Percentiles rank a stretch among this genome's conserved stretches.
These are phyloP conservation scores for Peromyscus leucopus DNA, from an alignment of 2,113 vertebrate genomes.

Conservation along the genomic window DNA sequence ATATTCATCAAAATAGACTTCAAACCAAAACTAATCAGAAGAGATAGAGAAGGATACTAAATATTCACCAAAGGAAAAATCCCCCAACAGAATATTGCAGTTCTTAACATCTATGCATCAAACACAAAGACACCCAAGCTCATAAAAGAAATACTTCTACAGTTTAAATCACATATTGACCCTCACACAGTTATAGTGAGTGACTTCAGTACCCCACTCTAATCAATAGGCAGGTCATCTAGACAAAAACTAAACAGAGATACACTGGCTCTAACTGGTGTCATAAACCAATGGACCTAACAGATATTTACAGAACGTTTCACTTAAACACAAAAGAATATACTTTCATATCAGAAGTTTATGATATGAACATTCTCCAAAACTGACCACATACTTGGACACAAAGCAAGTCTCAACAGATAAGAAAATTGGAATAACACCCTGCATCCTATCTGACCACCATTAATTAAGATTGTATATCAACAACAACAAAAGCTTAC, in stretches of 20 bases:
- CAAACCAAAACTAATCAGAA: not conserved
- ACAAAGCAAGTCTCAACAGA: not conserved
- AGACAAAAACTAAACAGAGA: not conserved
- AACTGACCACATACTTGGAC: not conserved
- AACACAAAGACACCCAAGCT: not conserved
- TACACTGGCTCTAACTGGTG: not conserved
- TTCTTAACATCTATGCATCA: not conserved
- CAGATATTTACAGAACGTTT: not conserved
- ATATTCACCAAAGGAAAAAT: not conserved
- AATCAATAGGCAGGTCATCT: not conserved
- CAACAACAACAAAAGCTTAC: not conserved
- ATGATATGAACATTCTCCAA: not conserved
- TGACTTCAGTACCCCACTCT: not conserved
- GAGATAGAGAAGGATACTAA: not conserved
- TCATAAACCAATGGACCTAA: not conserved
- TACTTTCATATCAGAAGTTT: not conserved
- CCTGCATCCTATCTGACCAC: not conserved
- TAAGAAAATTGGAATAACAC: not conserved
- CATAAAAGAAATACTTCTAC: not conserved
- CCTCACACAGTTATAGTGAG: not conserved
- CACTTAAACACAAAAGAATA: not conserved
- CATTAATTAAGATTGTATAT: not conserved
- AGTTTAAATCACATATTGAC: not conserved
- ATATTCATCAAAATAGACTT: not conserved
- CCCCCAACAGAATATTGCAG: not conserved